Base-by-base conservation (phyloP, 1,140 invertebrate species). In the Zaprionus camerounensis region DNA sequence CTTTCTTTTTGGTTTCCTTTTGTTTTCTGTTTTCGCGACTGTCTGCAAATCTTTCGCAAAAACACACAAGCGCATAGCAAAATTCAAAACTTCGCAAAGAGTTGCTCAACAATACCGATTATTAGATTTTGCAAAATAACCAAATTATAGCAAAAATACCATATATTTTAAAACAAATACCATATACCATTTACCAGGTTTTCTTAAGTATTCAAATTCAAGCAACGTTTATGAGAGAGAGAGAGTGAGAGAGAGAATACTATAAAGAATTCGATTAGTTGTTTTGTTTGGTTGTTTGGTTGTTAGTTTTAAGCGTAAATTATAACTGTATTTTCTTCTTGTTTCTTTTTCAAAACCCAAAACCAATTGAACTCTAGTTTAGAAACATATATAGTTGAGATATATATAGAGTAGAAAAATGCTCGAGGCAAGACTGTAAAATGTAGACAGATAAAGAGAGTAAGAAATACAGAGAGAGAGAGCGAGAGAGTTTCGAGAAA, bases 1-100 rank as follows among this genome's bases (percentile, higher is more conserved):
- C 3, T 11, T 34, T 41, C 5, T 7, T 15, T n/a, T 44, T 44
- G n/a, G 5, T 6, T 17, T 38, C 15, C 36, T 26, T 44, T 5
- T 7, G 20, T n/a, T 34, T 12, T 17, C 26, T 55, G 34, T 63
- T 26, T 34, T 34, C 17, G 38, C 53, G 53, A 71, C 26, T 22
- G 38, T 73, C 71, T 81, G 81, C 81, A 87, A 85, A 90, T 82
- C 64, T 75, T 85, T 90, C 79, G 65, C 69, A 85, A 73, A 84
- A 67, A 90, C 86, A 91, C 85, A 91, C 81, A 90, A 85, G 82
- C 79, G 81, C 82, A 85, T 81, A 81, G 73, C 53, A 68, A 55
- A 57, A 49, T 51, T 57, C 69, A 41, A 55, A 49, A 58, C n/a
- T 58, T n/a, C 13, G 24, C 38, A 73, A 44, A 65, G 64, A 36